Percentiles rank a stretch among this genome's conserved stretches.
phyloP scores from a whole-genome alignment of 1,140 invertebrate genomes.

The Sycophila sp. region DNA sequence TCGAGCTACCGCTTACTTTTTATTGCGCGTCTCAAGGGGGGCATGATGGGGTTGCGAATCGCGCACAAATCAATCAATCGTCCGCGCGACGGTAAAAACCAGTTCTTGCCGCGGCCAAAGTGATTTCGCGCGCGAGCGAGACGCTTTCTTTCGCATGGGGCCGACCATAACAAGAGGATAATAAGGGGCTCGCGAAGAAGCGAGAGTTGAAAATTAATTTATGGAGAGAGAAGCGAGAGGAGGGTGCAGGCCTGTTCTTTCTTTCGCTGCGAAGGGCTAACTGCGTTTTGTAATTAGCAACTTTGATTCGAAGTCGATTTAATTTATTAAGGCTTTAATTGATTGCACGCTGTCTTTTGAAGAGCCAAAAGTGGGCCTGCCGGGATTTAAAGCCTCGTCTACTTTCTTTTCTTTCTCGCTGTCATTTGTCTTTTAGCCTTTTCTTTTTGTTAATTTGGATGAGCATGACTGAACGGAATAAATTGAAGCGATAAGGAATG shows the following conservation, averaged over 20 bases:
- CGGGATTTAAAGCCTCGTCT: too few relatives aligned
- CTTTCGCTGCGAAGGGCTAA: not conserved
- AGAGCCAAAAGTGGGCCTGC: too few relatives aligned
- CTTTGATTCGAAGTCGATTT: not conserved
- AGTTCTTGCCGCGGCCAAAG: conserved; percentile 17
- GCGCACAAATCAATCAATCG: conserved; percentile 36
- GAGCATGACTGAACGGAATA: too few relatives aligned
- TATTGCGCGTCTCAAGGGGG: too few relatives aligned
- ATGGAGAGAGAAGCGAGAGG: not conserved
- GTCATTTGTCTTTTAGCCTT: too few relatives aligned
- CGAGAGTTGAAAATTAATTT: conserved; percentile 1
- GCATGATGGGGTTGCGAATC: not conserved
- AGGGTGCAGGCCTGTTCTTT: too few relatives aligned
- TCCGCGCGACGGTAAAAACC: conserved; percentile 15
- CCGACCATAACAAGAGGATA: too few relatives aligned
- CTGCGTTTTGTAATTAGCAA: conserved; percentile 3
- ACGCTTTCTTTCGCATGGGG: not conserved
- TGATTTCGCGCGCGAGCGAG: not conserved
- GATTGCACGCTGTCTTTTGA: too few relatives aligned
- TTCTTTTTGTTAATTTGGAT: too few relatives aligned
- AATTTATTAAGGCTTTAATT: not conserved
- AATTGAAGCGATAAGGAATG: too few relatives aligned
- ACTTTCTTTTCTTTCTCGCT: too few relatives aligned
- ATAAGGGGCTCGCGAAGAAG: not conserved
- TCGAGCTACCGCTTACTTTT: not conserved